A percentile compares a stretch with the other conserved stretches of the same genome.
These are phyloP conservation scores for Eulithis testata DNA, from an alignment of 2,888 invertebrate genomes.

Conservation along the genomic window DNA sequence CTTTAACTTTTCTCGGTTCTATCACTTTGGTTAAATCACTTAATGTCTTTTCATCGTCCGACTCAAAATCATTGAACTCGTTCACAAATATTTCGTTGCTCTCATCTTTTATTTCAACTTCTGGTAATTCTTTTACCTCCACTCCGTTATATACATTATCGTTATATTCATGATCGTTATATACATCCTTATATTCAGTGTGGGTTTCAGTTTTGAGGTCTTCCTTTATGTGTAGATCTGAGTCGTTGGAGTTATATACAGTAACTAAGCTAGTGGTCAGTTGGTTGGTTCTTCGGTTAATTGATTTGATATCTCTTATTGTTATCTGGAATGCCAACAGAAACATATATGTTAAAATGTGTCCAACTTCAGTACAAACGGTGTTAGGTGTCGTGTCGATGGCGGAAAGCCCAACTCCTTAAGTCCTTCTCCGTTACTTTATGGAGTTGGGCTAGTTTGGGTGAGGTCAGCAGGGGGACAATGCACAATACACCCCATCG, in stretches of 20 bases:
- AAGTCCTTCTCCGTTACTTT: too few species aligned
- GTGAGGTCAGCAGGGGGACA: too few species aligned
- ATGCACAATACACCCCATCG: too few species aligned
- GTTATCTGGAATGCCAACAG: constrained; percentile 56
- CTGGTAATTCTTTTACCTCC: constrained; percentile 5
- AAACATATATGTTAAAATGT: background rate
- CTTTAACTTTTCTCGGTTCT: constrained; percentile 39
- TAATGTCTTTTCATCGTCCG: constrained; percentile 26
- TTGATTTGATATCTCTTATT: constrained; percentile 52
- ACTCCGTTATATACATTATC: constrained; percentile 1
- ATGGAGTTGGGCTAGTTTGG: too few species aligned
- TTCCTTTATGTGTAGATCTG: constrained; percentile 47
- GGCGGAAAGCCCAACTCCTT: too few species aligned
- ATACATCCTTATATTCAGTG: constrained; percentile 7
- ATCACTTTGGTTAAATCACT: constrained; percentile 19
- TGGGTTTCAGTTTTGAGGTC: constrained; percentile 45
- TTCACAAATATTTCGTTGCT: constrained; percentile 44
- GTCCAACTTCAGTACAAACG: background rate
- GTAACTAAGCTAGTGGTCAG: constrained; percentile 53
- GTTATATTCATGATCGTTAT: constrained; percentile 13
- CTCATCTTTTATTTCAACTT: constrained; percentile 44
- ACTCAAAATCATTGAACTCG: constrained; percentile 37
- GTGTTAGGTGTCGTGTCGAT: too few species aligned
- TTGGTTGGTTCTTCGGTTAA: constrained; percentile 52
- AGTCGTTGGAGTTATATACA: constrained; percentile 53